Evolutionary conservation across 1,140 invertebrate species (phyloP).

Genomic region (Halictus rubicundus): DNA sequence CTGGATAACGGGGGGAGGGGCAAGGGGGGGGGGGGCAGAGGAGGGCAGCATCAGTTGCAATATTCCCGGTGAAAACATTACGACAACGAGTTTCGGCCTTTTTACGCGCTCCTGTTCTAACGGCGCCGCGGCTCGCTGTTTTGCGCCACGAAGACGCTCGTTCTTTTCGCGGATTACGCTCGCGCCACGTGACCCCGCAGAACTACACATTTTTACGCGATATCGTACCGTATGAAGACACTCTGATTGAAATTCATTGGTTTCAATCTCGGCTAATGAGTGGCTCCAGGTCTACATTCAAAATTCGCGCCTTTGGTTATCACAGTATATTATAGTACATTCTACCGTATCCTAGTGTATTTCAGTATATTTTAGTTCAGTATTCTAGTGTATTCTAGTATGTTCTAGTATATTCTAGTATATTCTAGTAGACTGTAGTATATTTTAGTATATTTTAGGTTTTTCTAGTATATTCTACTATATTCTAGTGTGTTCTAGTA

Average conservation of each 20-base stretch:
- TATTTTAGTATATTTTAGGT: no score
- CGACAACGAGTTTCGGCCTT: slow-evolving; percentile 49
- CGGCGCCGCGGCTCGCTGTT: slow-evolving; percentile 17
- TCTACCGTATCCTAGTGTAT: no score
- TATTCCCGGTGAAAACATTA: slow-evolving; percentile 50
- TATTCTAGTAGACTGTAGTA: no score
- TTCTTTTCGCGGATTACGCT: slow-evolving; percentile 3
- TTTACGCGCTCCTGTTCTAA: slow-evolving; percentile 33
- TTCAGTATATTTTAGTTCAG: no score
- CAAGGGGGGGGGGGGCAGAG: background rate
- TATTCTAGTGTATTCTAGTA: no score
- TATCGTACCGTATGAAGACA: background rate
- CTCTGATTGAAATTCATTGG: no score
- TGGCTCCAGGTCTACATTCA: no score
- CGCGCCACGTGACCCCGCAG: slow-evolving; percentile 5
- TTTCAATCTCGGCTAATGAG: background rate
- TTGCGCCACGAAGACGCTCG: background rate
- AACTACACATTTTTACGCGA: background rate
- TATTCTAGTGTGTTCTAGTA: no score
- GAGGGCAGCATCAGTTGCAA: slow-evolving; percentile 42
- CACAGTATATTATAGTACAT: no score
- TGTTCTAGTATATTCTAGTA: no score
- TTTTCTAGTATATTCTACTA: no score
- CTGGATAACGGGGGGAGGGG: slow-evolving; percentile 28
- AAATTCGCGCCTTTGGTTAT: no score